These are phyloP conservation scores for Poecile montanus DNA, from an alignment of 2,797 vertebrate genomes.

Conservation along the genomic window DNA sequence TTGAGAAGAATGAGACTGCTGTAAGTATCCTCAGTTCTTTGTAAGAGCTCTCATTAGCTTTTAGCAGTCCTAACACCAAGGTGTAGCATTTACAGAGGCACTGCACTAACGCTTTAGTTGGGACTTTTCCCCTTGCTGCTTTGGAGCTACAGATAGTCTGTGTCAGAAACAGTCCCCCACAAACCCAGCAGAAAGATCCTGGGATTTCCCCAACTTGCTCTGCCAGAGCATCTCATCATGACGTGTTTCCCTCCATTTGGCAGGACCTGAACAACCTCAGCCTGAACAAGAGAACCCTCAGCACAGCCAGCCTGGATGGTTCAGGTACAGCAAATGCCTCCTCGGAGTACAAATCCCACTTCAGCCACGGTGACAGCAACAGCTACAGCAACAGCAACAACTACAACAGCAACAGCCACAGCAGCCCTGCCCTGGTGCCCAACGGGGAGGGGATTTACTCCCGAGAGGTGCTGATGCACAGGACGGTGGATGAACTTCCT, in stretches of 20 bases:
- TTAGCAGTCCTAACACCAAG: not conserved
- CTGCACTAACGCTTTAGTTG: not conserved
- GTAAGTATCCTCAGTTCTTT: not conserved
- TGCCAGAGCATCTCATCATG: not conserved
- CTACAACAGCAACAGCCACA: constrained; percentile 16
- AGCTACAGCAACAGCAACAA: not conserved
- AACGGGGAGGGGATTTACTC: constrained; percentile 44
- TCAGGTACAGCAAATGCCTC: not conserved
- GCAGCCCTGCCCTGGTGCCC: not conserved
- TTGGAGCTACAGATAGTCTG: not conserved
- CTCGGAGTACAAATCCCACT: constrained; percentile 59
- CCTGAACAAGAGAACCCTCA: constrained; percentile 65
- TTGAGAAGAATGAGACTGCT: not conserved
- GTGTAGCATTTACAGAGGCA: not conserved
- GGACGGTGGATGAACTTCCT: constrained; percentile 78
- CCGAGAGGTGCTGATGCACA: constrained; percentile 77
- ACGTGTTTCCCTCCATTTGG: not conserved
- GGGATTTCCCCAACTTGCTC: not conserved
- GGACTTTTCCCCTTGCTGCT: not conserved
- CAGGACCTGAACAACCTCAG: constrained; percentile 83
- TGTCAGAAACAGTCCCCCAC: not conserved
- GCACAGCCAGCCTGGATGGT: not conserved
- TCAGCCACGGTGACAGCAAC: not conserved
- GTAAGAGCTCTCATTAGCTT: not conserved
- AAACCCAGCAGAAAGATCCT: not conserved